Base-by-base conservation (phyloP, 1,140 invertebrate genomes). In the Drosophila pallidifrons region DNA sequence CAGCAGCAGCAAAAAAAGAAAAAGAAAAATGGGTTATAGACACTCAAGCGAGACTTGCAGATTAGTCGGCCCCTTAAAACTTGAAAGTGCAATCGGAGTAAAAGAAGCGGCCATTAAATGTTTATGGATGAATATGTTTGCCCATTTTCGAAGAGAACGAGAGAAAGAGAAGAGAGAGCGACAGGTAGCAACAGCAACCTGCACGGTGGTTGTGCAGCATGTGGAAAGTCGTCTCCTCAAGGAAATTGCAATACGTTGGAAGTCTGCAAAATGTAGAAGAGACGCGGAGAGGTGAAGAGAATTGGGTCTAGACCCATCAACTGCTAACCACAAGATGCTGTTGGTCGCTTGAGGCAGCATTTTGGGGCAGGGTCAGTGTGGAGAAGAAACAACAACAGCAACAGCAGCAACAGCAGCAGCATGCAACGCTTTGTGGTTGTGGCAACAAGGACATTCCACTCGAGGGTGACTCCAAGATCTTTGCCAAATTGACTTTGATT, bases 401-500 rank as follows among this genome's bases (percentile, higher is more conserved):
- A 10, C 35, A 38, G 35, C 35, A 38, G 8, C 43, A 30, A 25
- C 20, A 25, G 20, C 45, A 16, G 46, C 46, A 20, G 46, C 16
- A 13, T 54, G 61, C 47, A 41, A 64, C 49, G 67, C 67, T 59
- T 67, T 72, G 64, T 68, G 70, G 64, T 43, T 13, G 35, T 38
- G 10, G 49, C 71, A 61, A 68, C 71, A 69, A 74, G 71, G 65
- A 74, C 71, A 74, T 68, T 45, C 49, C 57, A 74, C 65, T 74
- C 65, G 65, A 74, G 71, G 46, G 49, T 52, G 57, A 54, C 65
- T 60, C 41, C 20, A 54, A 69, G 65, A 74, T 61, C 38, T 69
- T 74, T 74, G 57, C 71, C 65, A 69, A 74, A 74, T 74, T 74
- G 65, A 74, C 65, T 74, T 74, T 74, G 71, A 74, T 74, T 74